Evolutionary conservation across 2,113 vertebrate species (phyloP).

Genomic region (Calypte anna): DNA sequence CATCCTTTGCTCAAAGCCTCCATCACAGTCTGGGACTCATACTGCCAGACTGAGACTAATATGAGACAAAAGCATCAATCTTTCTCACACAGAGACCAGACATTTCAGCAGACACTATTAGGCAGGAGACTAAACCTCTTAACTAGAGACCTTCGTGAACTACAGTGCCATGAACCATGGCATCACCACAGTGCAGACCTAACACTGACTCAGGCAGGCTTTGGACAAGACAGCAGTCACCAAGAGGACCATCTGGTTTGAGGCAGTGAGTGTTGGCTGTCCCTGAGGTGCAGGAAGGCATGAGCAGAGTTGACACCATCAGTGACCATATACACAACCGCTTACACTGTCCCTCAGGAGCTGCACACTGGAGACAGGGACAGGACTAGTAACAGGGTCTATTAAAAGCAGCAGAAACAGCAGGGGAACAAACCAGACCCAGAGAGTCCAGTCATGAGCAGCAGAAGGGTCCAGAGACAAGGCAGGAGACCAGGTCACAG

Average conservation of each 20-base stretch:
- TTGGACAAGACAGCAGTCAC: not conserved
- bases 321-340: too few species aligned
- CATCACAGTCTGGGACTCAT: not conserved
- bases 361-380: not conserved
- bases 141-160: not conserved
- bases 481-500: not conserved
- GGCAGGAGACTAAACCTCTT: not conserved
- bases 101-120: not conserved
- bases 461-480: not conserved
- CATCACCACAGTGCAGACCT: not conserved
- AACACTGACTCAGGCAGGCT: not conserved
- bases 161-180: not conserved
- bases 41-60: not conserved
- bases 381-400: not conserved
- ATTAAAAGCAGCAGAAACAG: not conserved
- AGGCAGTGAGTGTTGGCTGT: not conserved
- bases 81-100: not conserved
- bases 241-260: not conserved
- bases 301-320: not conserved
- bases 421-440: not conserved
- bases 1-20: not conserved
- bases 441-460: not conserved
- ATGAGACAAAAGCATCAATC: not conserved
- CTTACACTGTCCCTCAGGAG: fast-evolving
- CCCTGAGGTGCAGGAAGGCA: not conserved